Evolutionary conservation across 2,113 vertebrate genomes (phyloP), one percentile per base, ranked within the genome.

Genomic region (Dipodomys ordii): DNA sequence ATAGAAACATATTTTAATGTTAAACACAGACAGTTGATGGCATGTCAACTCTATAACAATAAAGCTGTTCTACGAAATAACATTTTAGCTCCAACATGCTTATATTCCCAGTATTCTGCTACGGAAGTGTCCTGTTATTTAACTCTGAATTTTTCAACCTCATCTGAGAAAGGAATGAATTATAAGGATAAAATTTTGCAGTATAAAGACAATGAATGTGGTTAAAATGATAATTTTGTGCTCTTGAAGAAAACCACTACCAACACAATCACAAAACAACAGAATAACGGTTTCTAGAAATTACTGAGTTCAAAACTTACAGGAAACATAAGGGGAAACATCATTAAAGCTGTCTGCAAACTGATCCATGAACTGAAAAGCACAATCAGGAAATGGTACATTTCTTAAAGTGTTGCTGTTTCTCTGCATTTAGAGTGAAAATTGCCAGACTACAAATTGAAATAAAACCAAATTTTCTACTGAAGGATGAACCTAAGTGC

Each of bases 341-440:
- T 69, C 53, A 82, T 88, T 94, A 94, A 86, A 72, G 76, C 60
- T 93, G 53, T 79, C 69, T 93, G 30, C 79, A 92, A 88, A 94
- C 57, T 83, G 79, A 90, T 81, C 0, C 13, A 53, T 27, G 49
- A 74, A 85, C 71, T 94, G 85, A 96, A 85, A 94, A 49, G 73
- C 49, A 83, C 27, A 94, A 88, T 93, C 76, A 73, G 28, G 73
- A 90, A 95, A 83, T 49, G 39, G 27, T 82, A 83, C 93, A 91
- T 94, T 88, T 92, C 85, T 94, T 88, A 64, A 95, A 76, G 57
- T 76, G 44, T 25, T 87, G 35, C 44, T 91, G 53, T 81, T 94
- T 69, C 30, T 68, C 68, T 60, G 39, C 18, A 22, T 95, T 89
- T 68, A 22, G n/a, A 90, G 39, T 73, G 27, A 93, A 93, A 67